These are phyloP conservation scores for Erebia ligea DNA, from an alignment of 2,888 invertebrate genomes.

Conservation along the genomic window DNA sequence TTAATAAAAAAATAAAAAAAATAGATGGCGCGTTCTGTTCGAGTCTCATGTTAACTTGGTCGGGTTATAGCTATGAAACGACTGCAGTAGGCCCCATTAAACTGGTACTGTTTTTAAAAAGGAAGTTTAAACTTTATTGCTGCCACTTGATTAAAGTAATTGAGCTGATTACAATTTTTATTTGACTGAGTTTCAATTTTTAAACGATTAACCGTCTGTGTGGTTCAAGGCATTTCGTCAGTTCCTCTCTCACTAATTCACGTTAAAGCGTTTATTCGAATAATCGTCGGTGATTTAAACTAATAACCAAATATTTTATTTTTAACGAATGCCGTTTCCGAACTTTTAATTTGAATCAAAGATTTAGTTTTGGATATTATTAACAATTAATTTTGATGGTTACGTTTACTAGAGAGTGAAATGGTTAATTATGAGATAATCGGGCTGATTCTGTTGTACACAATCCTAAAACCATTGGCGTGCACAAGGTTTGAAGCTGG, in stretches of 20 bases:
- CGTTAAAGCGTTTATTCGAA: not conserved
- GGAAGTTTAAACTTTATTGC: slow-evolving; percentile 22
- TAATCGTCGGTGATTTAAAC: slow-evolving; percentile 14
- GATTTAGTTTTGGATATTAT: slow-evolving; percentile 6
- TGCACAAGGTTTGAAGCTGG: too few species aligned
- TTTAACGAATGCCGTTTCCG: slow-evolving; percentile 3
- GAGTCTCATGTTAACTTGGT: too few species aligned
- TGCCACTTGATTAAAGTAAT: slow-evolving; percentile 16
- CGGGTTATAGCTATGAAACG: too few species aligned
- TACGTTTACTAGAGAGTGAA: not conserved
- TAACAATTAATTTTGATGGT: slow-evolving; percentile 1
- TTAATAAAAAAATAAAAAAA: too few species aligned
- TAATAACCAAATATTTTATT: slow-evolving; percentile 17
- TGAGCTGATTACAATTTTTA: not conserved
- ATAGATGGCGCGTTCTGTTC: too few species aligned
- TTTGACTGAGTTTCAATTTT: slow-evolving; percentile 8
- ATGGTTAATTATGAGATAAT: too few species aligned
- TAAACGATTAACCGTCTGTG: slow-evolving; percentile 5
- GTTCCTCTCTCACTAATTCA: slow-evolving; percentile 6
- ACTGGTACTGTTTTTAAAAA: slow-evolving; percentile 20
- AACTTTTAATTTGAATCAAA: not conserved
- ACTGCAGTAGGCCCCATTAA: slow-evolving; percentile 10
- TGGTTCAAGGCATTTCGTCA: not conserved
- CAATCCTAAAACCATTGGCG: too few species aligned
- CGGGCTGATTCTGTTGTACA: too few species aligned